phyloP scores from a whole-genome alignment of 1,140 invertebrate species.

The Pomacea maculata region DNA sequence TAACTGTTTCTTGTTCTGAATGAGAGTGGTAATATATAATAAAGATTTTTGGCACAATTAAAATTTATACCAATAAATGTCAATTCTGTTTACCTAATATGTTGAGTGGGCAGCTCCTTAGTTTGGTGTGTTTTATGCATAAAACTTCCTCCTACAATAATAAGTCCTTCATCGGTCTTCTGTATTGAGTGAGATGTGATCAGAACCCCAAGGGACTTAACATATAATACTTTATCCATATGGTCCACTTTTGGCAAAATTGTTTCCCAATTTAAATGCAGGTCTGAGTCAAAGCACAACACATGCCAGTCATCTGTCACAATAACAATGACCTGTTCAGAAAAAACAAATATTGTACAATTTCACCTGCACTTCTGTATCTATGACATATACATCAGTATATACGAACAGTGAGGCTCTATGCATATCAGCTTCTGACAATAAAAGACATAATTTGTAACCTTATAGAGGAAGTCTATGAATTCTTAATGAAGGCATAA shows the following conservation, averaged over 20 bases:
- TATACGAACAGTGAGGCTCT: no score
- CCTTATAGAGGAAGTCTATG: not conserved
- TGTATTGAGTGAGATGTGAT: conserved; percentile 49
- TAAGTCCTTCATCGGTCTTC: conserved; percentile 50
- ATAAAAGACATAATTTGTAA: not conserved
- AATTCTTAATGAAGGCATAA: not conserved
- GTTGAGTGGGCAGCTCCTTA: conserved; percentile 17
- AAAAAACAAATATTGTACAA: not conserved
- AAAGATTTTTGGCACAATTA: no score
- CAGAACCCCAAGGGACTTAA: conserved; percentile 48
- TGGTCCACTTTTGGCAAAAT: conserved; percentile 32
- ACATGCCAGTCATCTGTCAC: conserved; percentile 56
- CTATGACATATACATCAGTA: no score
- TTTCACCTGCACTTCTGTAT: no score
- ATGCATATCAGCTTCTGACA: no score
- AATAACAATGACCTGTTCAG: conserved; percentile 51
- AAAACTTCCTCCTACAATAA: conserved; percentile 55
- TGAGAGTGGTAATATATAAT: no score
- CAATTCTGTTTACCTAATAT: conserved; percentile 19
- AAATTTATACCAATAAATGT: not conserved
- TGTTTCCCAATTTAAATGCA: conserved; percentile 49
- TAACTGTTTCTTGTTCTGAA: no score
- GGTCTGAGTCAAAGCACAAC: conserved; percentile 49
- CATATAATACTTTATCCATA: conserved; percentile 31
- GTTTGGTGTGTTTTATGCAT: conserved; percentile 43